Evolutionary conservation across 2,113 vertebrate species (phyloP).

Genomic region (Nasalis larvatus): DNA sequence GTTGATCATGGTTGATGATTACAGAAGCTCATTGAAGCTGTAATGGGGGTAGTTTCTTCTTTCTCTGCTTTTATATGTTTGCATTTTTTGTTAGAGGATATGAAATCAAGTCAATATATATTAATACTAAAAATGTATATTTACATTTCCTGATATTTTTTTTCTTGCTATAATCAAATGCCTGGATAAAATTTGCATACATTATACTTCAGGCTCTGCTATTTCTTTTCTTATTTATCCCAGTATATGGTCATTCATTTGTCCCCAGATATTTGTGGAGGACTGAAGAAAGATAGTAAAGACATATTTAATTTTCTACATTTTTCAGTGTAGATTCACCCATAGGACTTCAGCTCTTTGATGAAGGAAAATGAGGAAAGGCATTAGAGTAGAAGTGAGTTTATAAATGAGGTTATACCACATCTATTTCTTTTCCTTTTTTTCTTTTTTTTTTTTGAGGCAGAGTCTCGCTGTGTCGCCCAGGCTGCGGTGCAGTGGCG

Average conservation of each 20-base stretch:
- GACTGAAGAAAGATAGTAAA: neutral
- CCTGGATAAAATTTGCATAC: neutral
- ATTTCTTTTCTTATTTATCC: neutral
- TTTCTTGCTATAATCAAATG: neutral
- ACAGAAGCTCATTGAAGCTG: neutral
- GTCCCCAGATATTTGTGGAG: neutral
- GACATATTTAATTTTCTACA: neutral
- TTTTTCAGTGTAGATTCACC: neutral
- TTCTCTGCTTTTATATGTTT: neutral
- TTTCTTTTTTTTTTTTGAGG: no score
- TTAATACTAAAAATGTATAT: neutral
- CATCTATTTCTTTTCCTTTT: neutral
- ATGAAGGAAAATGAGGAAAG: neutral
- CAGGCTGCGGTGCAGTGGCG: no score
- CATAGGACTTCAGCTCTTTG: neutral
- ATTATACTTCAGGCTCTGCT: neutral
- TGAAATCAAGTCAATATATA: neutral
- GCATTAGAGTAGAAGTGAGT: neutral
- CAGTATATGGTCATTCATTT: neutral
- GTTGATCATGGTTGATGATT: neutral
- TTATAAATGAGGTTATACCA: neutral
- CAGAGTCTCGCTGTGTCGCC: no score
- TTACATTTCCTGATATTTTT: neutral
- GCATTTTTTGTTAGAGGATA: neutral
- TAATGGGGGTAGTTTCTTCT: neutral